Conservation (phyloP, 2,113 vertebrate species). For the Carlito syrichta region DNA sequence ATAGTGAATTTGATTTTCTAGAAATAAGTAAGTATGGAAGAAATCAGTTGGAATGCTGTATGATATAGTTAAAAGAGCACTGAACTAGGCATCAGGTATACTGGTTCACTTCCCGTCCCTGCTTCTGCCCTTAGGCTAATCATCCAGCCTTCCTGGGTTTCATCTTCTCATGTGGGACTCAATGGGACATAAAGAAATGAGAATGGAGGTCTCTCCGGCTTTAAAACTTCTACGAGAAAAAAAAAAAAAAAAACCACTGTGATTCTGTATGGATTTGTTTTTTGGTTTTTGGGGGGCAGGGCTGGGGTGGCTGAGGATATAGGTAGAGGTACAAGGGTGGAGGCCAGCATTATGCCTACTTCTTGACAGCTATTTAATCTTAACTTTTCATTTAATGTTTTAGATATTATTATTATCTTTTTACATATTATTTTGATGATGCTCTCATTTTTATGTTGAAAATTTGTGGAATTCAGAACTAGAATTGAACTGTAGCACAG, state of each 20-base stretch:
- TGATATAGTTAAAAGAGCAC: not conserved
- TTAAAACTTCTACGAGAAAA: not conserved
- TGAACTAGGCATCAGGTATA: not conserved
- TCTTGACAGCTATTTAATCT: not conserved
- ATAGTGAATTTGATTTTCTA: conserved; percentile 45
- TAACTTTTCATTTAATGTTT: not conserved
- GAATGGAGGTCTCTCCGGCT: not conserved
- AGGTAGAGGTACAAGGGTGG: not conserved
- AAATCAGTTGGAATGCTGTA: not conserved
- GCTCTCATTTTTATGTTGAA: conserved; percentile 16
- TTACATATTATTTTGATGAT: conserved; percentile 40
- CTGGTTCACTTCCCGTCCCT: not conserved
- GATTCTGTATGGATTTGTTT: not conserved
- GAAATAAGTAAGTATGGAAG: conserved; percentile 13
- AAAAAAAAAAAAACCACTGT: not conserved
- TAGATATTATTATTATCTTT: not conserved
- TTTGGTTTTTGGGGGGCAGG: not conserved
- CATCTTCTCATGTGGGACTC: not conserved
- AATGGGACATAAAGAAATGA: not conserved
- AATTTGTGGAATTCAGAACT: conserved; percentile 2
- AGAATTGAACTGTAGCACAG: too few relatives aligned
- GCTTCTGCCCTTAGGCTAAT: not conserved
- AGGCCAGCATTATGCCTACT: not conserved
- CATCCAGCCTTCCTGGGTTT: not conserved
- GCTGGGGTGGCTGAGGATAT: not conserved